Evolutionary conservation across 1,140 invertebrate species (phyloP).

Genomic region (Leptopilina clavipes): DNA sequence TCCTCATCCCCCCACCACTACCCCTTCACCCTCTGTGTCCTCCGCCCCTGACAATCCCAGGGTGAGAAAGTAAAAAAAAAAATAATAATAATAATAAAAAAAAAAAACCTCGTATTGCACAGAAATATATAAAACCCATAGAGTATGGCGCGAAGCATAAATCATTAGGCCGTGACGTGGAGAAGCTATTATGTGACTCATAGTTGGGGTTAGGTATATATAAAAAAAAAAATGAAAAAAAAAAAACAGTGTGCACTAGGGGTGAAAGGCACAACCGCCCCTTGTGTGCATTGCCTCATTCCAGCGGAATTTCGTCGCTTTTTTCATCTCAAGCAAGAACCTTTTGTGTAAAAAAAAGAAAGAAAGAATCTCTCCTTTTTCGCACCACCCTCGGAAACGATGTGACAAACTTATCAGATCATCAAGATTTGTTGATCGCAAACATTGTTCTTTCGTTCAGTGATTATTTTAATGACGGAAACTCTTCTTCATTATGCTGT

Average conservation of each 20-base stretch:
- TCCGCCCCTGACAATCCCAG: constrained; percentile 52
- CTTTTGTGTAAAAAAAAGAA: background rate
- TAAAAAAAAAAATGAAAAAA: constrained; percentile 44
- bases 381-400: background rate
- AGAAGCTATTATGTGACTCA: constrained; percentile 71
- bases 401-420: background rate
- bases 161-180: constrained; percentile 67
- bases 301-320: constrained; percentile 33
- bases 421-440: background rate
- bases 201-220: constrained; percentile 57
- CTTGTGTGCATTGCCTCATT: constrained; percentile 55
- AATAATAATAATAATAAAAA: no score
- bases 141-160: constrained; percentile 61
- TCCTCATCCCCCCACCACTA: constrained; percentile 22
- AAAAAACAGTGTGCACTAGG: constrained; percentile 48
- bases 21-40: constrained; percentile 40
- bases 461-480: no score
- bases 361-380: background rate
- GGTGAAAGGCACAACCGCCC: constrained; percentile 51
- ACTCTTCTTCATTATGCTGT: no score
- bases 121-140: constrained; percentile 71
- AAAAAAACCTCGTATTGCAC: constrained; percentile 66
- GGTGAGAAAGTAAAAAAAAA: constrained; percentile 67
- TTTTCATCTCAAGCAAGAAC: constrained; percentile 26
- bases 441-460: background rate